Base-by-base conservation (phyloP, 2,888 invertebrate genomes). In the Amphipyra berbera region DNA sequence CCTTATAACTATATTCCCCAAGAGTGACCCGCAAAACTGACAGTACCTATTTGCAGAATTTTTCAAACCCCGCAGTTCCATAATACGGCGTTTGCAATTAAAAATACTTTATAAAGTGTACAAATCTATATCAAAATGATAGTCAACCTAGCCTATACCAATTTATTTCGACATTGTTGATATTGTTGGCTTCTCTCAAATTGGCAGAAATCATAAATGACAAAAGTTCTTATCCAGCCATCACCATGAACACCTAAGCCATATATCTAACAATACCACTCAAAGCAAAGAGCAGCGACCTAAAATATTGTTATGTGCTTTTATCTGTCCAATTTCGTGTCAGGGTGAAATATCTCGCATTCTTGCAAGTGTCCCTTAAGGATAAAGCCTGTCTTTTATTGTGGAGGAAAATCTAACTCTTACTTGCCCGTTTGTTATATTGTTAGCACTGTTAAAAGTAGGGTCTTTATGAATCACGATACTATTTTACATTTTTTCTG, bases 291-390 rank as follows among this genome's bases (percentile, higher is more conserved):
- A 46, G 30, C 8, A 8, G 13, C 6, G 30, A 9, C 13, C 13
- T 33, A 5, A 46, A 30, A 46, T 33, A 46, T 46, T 46, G 33
- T 46, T 13, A 33, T 13, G 13, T 30, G 45, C 30, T 46, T 49
- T 52, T 49, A 48, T 48, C 37, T 15, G 50, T 58, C 45, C 61
- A 64, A 61, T 61, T 52, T 61, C 13, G 38, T 27, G 41, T 42
- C 57, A 45, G 42, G 33, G 15, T 53, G 42, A 55, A 38, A 57
- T 61, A 30, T 8, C n/a, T 33, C 13, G 46, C 33, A 9, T 45
- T 13, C 13, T 13, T 30, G 30, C n/a, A 41, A 41, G 14, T 40
- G 13, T 40, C 13, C 40, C 40, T 40, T 42, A 10, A 15, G 15
- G 8, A 42, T 42, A 15, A 42, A 13, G 14, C 9, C 14, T 42